These are phyloP conservation scores for Monochamus alternatus DNA, from an alignment of 2,888 invertebrate species.

Conservation along the genomic window DNA sequence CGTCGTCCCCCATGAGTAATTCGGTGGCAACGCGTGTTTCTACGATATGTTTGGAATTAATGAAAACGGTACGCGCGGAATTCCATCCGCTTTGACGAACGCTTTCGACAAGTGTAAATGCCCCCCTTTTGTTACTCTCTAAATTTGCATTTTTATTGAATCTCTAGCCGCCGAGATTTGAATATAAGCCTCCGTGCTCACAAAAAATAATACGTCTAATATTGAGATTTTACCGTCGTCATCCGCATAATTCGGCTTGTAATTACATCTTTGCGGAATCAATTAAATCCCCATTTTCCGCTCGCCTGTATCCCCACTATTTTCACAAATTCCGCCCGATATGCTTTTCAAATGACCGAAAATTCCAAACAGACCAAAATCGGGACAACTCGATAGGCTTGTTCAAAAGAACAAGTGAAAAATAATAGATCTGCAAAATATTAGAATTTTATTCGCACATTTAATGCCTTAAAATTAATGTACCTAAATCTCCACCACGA, in stretches of 20 bases:
- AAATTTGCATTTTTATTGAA: conserved; percentile 75
- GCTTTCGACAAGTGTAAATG: conserved; percentile 71
- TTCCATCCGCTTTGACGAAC: conserved; percentile 59
- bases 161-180: conserved; percentile 70
- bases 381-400: too few species aligned
- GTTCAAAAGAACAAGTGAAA: too few species aligned
- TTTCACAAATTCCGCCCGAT: too few species aligned
- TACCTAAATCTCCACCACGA: too few species aligned
- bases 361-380: too few species aligned
- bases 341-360: too few species aligned
- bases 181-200: conserved; percentile 71
- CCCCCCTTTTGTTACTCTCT: conserved; percentile 74
- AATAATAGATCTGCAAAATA: too few species aligned
- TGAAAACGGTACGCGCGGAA: conserved; percentile 62
- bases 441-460: too few species aligned
- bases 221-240: conserved; percentile 69
- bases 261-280: conserved; percentile 53
- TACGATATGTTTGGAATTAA: conserved; percentile 70
- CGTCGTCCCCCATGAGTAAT: conserved; percentile 70
- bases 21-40: conserved; percentile 69
- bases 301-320: background rate
- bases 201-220: conserved; percentile 81
- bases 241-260: conserved; percentile 54
- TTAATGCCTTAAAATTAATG: too few species aligned
- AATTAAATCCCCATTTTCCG: conserved; percentile 52